Evolutionary conservation across 1,140 invertebrate genomes (phyloP), one percentile per base, ranked within the genome.

Genomic region (Protaetia brevitarsis): DNA sequence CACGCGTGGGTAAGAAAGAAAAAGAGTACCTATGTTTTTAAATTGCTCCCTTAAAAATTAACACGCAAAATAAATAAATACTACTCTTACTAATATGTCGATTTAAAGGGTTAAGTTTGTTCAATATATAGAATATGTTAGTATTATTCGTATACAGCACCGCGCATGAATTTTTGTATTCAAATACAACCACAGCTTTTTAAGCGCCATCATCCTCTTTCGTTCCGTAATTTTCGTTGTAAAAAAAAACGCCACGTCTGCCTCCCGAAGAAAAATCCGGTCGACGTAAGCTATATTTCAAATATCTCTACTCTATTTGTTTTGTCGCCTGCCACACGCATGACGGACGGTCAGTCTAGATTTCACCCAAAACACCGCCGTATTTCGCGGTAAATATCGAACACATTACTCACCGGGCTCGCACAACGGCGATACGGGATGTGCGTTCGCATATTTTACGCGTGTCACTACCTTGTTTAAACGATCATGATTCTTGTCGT

Each of bases 401-500:
- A 70, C 68, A 64, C 69, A 72, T 68, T 66, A 68, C 61, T 68
- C 67, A 69, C 69, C 34, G 34, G 5, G 41, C 60, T 67, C 66
- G 67, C 68, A 61, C 66, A 67, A 66, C 69, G n/a, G 73, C 69
- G 72, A 73, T 37, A 37, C 34, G 34, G 11, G 34, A 37, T 37
- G 72, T 75, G 73, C 72, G 68, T 64, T 64, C 73, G 73, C 73
- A 75, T 75, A 75, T 75, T 73, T 75, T 75, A 75, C 73, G 70
- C 68, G 72, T 73, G 73, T 75, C 73, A 72, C 68, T 73, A 71
- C 69, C 73, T 72, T 73, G 73, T 75, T 75, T 75, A 71, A 75
- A 70, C 69, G 66, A 60, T 68, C 73, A 70, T 74, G 73, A 74
- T 73, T 74, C 31, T 34, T 65, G 63, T 64, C 71, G 60, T 37